Percentiles rank a stretch among this genome's conserved stretches.
Evolutionary conservation across 2,113 vertebrate genomes (phyloP).

Genomic region (Montifringilla adamsi): DNA sequence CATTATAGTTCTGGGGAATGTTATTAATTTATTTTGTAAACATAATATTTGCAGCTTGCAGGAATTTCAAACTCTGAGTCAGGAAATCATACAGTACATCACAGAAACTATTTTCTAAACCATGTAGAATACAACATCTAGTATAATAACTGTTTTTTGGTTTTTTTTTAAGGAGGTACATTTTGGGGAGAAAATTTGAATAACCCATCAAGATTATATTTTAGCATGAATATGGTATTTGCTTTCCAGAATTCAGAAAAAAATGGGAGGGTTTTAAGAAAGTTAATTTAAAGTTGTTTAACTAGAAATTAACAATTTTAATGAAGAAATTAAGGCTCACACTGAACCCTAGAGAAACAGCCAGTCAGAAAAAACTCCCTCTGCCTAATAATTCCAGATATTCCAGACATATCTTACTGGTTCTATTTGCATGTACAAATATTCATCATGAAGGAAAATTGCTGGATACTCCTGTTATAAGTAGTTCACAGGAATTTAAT

Average conservation of each 20-base stretch:
- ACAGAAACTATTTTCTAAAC: background rate
- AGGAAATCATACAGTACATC: background rate
- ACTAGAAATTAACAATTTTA: background rate
- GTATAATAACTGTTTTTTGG: background rate
- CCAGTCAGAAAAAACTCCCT: background rate
- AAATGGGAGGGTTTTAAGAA: background rate
- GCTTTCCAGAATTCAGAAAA: background rate
- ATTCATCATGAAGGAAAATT: background rate
- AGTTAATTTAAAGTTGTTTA: background rate
- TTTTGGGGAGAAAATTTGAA: accelerated
- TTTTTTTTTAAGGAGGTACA: background rate
- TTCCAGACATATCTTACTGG: background rate
- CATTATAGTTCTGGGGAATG: background rate
- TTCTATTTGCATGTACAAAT: background rate
- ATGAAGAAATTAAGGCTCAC: background rate
- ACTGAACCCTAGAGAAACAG: background rate
- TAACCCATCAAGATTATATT: background rate
- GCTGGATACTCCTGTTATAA: background rate
- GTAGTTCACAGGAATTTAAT: background rate
- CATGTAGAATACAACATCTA: background rate
- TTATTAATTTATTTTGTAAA: background rate
- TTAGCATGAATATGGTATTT: background rate
- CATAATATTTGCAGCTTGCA: background rate
- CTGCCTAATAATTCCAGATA: background rate
- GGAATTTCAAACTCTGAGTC: background rate